Conservation (phyloP, 2,797 vertebrate genomes). For the Periparus ater region DNA sequence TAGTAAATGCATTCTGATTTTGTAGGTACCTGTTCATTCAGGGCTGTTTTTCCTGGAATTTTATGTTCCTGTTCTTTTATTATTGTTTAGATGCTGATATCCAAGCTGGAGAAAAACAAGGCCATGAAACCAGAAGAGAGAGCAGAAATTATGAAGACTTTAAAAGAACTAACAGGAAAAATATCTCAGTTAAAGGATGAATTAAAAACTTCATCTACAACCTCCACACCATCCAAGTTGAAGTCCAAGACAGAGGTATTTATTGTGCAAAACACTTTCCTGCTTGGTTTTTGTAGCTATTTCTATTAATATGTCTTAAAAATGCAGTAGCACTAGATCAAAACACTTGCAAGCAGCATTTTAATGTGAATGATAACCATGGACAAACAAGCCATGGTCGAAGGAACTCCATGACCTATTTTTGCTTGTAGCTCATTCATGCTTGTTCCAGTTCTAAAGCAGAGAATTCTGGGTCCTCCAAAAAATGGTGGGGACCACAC, state of each 20-base stretch:
- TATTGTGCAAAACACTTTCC: background rate
- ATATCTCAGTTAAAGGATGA: slow-evolving; percentile 94
- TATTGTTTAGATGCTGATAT: slow-evolving; percentile 88
- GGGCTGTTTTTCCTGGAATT: background rate
- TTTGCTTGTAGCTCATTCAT: background rate
- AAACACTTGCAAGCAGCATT: background rate
- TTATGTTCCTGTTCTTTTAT: slow-evolving; percentile 4
- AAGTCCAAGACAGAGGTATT: slow-evolving; percentile 94
- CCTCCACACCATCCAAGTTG: slow-evolving; percentile 80
- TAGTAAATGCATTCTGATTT: background rate
- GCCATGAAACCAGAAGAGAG: slow-evolving; percentile 93
- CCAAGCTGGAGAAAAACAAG: slow-evolving; percentile 93
- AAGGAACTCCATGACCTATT: background rate
- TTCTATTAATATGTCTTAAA: background rate
- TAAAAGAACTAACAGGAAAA: slow-evolving; percentile 93
- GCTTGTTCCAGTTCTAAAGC: background rate
- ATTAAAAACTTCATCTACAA: slow-evolving; percentile 83
- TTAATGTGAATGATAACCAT: background rate
- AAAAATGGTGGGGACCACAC: background rate
- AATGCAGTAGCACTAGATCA: background rate
- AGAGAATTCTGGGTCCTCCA: background rate
- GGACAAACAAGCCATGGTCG: background rate
- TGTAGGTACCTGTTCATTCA: background rate
- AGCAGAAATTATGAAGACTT: slow-evolving; percentile 94
- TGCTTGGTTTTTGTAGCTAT: background rate